A percentile compares a stretch with the other conserved stretches of the same genome.
phyloP scores from a whole-genome alignment of 2,888 invertebrate species.

The Melieria crassipennis region DNA sequence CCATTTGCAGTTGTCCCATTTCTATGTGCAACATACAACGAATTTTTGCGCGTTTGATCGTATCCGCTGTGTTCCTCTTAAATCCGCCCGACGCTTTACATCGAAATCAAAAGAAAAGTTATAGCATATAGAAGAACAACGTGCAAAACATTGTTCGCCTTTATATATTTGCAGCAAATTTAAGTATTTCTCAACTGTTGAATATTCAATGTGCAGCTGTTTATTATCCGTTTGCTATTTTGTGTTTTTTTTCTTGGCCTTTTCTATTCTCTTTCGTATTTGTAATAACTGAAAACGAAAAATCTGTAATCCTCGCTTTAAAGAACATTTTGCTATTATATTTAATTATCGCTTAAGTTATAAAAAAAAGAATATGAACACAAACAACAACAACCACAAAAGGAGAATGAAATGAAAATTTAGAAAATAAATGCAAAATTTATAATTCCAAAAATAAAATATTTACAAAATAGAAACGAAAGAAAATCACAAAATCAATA shows the following conservation, averaged over 20 bases:
- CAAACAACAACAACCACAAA: conserved; percentile 34
- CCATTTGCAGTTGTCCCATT: no score
- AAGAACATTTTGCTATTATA: conserved; percentile 23
- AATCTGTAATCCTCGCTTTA: conserved; percentile 37
- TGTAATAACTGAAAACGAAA: conserved; percentile 3
- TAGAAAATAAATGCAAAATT: conserved; percentile 44
- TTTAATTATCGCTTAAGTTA: conserved; percentile 23
- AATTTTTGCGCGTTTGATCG: no score
- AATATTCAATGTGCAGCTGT: neutral
- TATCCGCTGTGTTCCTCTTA: neutral
- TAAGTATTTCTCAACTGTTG: neutral
- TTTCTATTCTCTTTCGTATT: neutral
- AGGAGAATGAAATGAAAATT: conserved; percentile 35
- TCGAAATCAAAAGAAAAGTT: neutral
- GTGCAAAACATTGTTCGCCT: conserved; percentile 23
- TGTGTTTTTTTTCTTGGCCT: conserved; percentile 13
- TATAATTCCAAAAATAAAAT: conserved; percentile 45
- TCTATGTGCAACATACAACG: no score
- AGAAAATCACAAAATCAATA: conserved; percentile 24
- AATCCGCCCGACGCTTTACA: neutral
- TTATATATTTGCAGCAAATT: conserved; percentile 23
- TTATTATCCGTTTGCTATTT: neutral
- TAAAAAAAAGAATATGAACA: conserved; percentile 24
- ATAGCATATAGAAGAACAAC: neutral
- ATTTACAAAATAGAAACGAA: conserved; percentile 26